These are phyloP conservation scores for Papilio polyxenes DNA, from an alignment of 1,140 invertebrate species.

Conservation along the genomic window DNA sequence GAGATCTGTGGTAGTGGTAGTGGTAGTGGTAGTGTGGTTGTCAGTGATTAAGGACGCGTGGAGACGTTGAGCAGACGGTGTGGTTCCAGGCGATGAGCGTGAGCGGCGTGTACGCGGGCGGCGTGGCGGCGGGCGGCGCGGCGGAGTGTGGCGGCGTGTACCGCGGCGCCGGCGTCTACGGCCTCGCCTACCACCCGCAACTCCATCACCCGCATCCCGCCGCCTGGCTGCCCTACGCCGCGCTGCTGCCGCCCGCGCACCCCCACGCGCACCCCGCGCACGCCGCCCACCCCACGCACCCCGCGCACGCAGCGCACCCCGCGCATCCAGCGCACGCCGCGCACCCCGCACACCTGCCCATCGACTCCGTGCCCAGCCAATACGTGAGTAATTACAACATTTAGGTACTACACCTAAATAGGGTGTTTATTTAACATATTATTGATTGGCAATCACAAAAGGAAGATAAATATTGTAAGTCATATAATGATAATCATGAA, in stretches of 20 bases:
- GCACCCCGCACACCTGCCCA: conserved; percentile 70
- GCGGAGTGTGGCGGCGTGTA: conserved; percentile 68
- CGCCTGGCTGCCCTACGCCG: conserved; percentile 74
- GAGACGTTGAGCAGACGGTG: conserved; percentile 22
- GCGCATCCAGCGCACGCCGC: conserved; percentile 65
- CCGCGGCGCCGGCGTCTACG: conserved; percentile 72
- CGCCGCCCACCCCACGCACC: conserved; percentile 49
- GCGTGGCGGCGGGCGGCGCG: conserved; percentile 59
- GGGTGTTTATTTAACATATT: too few species aligned
- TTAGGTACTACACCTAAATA: conserved; percentile 1
- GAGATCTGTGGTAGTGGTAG: not conserved
- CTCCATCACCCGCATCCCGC: conserved; percentile 69
- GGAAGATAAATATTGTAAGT: not conserved
- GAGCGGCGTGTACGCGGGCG: conserved; percentile 68
- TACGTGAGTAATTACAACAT: conserved; percentile 63
- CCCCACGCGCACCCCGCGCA: conserved; percentile 50
- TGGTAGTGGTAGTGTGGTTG: not conserved
- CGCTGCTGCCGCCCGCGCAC: conserved; percentile 69
- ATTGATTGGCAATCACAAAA: too few species aligned
- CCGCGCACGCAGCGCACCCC: conserved; percentile 25
- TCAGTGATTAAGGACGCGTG: not conserved
- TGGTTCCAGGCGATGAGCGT: conserved; percentile 73
- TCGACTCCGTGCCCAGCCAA: conserved; percentile 78
- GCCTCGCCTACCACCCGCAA: conserved; percentile 72
- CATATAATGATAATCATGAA: not conserved